Base-by-base conservation (phyloP, 1,140 invertebrate genomes). In the Habropoda laboriosa region DNA sequence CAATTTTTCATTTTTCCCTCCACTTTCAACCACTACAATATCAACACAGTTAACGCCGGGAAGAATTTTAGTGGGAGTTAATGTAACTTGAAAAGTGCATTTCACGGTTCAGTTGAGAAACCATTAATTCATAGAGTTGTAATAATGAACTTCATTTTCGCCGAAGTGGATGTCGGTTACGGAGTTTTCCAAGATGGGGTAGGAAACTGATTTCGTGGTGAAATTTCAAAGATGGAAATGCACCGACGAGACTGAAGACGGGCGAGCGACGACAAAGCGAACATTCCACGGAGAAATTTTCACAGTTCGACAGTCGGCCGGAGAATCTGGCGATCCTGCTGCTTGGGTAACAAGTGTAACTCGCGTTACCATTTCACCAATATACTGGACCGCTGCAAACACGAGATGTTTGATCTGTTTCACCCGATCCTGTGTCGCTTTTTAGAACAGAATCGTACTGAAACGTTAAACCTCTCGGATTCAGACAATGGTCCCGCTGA, bases 111-210 rank as follows among this genome's bases (percentile, higher is more conserved):
- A 35, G 40, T 42, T 47, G 42, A 38, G 58, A 40, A 74, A 64
- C 58, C 24, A 64, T 74, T 74, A 74, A 24, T 10, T 30, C 42
- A 40, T 27, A 30, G 71, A 74, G 35, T 74, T 64, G 64, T 64
- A 32, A 63, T 64, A 74, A 74, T 64, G 58, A 64, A 74, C 58
- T 63, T 74, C 58, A 38, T 64, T 24, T n/a, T 24, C 35, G 0
- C 13, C 1, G 18, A 38, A 13, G 24, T 16, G 45, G n/a, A 12
- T 74, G 32, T 63, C 42, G 21, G 42, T 47, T 49, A 64, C 71
- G 32, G 27, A 51, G 57, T 30, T 63, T 73, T 57, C 30, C 3
- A 3, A 4, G 7, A 45, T 4, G 24, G 18, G 5, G 16, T 16
- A 7, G 18, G 21, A 72, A 35, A 51, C 35, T 32, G 12, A 58